Evolutionary conservation across 2,888 invertebrate genomes (phyloP), one percentile per base, ranked within the genome.

Genomic region (Muscina levida): DNA sequence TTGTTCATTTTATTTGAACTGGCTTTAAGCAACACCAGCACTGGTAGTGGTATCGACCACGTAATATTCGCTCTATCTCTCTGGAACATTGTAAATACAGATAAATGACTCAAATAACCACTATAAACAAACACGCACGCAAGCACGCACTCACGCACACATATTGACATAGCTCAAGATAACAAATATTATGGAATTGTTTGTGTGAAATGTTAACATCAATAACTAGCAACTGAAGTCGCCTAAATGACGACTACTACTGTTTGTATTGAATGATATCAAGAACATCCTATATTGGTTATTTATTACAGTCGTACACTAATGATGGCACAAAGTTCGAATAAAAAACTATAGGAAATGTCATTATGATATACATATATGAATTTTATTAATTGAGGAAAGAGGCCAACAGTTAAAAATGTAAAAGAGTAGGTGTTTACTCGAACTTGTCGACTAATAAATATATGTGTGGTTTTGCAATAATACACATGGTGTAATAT

Each of bases 1-100:
- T 71, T 57, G 59, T 59, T 59, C 59, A 39, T 39, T 59, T 59
- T 19, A 59, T 17, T 59, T 37, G 39, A 59, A 39, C 37, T 31
- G 59, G 39, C n/a, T 37, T 10, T 39, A 59, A 59, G 19, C 22
- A 57, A 26, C 17, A 39, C 6, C 59, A 39, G 19, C 57, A 57
- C 17, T 2, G 39, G 37, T 11, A 57, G 13, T 10, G 2, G 22
- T 6, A 51, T 22, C 13, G 2, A 2, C 44, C 4, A 8, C 13
- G 44, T 2, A 8, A 44, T 13, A 11, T 44, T n/a, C 2, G 31
- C 31, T 31, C 31, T 31, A 5, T n/a, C 2, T 3, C 31, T 31
- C 31, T 31, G 3, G 8, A 8, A 5, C 8, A 31, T 31, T 31
- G 31, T 31, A 31, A 31, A 31, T 31, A 46, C 46, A 46, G 17